Evolutionary conservation across 2,797 vertebrate genomes (phyloP).

Genomic region (Molossus alvarezi): DNA sequence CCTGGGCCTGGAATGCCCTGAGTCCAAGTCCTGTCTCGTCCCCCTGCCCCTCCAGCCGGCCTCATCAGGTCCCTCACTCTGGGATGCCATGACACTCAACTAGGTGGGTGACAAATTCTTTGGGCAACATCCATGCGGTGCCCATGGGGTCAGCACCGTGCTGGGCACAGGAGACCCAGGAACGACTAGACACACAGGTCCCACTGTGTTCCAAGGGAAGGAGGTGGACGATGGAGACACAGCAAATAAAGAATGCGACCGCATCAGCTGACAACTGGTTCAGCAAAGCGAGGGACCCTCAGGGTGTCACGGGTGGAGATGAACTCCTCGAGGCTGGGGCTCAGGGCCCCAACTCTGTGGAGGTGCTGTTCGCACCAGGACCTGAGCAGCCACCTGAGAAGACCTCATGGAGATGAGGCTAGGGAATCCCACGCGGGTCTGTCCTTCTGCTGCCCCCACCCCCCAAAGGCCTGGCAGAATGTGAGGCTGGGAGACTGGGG

Average conservation of each 20-base stretch:
- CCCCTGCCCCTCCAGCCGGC: accelerated
- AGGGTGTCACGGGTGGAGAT: accelerated
- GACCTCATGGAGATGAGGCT: too few species aligned
- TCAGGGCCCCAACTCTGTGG: too few species aligned
- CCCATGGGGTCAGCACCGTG: accelerated
- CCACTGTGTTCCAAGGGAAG: background rate
- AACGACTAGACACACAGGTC: background rate
- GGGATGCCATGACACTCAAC: background rate
- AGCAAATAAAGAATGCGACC: background rate
- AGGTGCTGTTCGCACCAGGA: background rate
- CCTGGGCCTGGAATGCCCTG: background rate
- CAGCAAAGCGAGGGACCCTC: too few species aligned
- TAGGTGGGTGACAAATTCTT: too few species aligned
- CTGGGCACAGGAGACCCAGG: background rate
- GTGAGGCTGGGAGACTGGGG: background rate
- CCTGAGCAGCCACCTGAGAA: background rate
- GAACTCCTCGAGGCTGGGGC: background rate
- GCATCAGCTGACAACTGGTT: background rate
- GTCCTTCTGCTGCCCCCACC: background rate
- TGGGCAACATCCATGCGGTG: too few species aligned
- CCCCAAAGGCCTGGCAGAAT: background rate
- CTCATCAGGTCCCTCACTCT: background rate
- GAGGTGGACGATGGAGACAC: accelerated
- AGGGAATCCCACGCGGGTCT: background rate
- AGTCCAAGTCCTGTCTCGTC: background rate